Percentiles rank a stretch among this genome's conserved stretches.
phyloP scores from a whole-genome alignment of 2,113 vertebrate genomes.

The Heliornis fulica region DNA sequence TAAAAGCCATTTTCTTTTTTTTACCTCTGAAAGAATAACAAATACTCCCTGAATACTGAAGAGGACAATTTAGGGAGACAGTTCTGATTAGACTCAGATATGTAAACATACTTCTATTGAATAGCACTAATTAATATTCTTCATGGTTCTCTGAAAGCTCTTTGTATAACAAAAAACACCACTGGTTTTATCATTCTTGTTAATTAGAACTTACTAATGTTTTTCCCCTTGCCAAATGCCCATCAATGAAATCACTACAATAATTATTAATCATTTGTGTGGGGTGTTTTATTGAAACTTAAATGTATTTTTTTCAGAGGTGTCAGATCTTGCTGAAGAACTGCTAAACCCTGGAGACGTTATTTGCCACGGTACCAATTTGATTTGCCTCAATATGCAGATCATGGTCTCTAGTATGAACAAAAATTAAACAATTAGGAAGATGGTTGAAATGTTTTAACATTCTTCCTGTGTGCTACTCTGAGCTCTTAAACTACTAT shows the following conservation, averaged over 20 bases:
- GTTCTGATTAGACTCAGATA: background rate
- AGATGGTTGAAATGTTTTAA: background rate
- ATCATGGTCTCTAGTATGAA: background rate
- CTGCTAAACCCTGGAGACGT: background rate
- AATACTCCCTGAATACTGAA: background rate
- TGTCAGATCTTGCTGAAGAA: background rate
- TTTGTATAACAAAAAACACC: background rate
- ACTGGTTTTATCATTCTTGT: background rate
- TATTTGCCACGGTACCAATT: background rate
- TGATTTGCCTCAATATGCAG: background rate
- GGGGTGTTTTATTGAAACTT: background rate
- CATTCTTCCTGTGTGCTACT: background rate
- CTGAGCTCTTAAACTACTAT: background rate
- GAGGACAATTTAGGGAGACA: background rate
- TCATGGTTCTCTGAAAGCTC: background rate
- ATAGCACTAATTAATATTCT: background rate
- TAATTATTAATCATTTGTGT: background rate
- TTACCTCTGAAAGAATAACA: background rate
- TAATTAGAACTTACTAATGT: background rate
- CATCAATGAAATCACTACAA: background rate
- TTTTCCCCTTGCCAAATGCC: background rate
- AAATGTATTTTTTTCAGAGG: background rate
- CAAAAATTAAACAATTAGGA: background rate
- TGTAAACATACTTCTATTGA: background rate
- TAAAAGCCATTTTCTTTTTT: background rate